Evolutionary conservation across 2,888 invertebrate species (phyloP).

Genomic region (Rambutsinella grinnellia): DNA sequence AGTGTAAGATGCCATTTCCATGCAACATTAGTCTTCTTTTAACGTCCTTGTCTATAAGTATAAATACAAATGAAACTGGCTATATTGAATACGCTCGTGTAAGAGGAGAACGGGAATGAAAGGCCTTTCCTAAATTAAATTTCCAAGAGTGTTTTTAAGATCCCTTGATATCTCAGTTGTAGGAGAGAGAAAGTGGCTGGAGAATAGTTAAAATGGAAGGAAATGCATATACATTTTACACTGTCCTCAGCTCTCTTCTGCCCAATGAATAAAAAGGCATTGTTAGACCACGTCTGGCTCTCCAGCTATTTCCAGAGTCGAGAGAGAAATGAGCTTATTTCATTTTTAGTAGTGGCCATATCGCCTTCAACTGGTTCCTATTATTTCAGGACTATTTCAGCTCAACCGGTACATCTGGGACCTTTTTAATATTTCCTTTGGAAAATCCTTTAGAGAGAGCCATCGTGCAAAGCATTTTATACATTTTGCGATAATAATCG

Average conservation of each 20-base stretch:
- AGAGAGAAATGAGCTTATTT: slow-evolving; percentile 43
- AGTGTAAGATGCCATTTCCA: slow-evolving; percentile 9
- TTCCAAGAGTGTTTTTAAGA: slow-evolving; percentile 42
- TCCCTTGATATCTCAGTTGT: slow-evolving; percentile 7
- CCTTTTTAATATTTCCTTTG: slow-evolving; percentile 31
- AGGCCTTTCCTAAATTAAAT: slow-evolving; percentile 39
- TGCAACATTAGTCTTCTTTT: neutral
- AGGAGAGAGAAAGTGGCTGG: neutral
- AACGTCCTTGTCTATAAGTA: neutral
- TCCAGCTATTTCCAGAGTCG: neutral
- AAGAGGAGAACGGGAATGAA: slow-evolving; percentile 8
- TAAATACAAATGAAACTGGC: slow-evolving; percentile 12
- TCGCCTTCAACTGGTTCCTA: neutral
- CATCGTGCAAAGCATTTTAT: slow-evolving; percentile 16
- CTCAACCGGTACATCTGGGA: neutral
- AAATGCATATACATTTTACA: too few species aligned
- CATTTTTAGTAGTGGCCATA: too few species aligned
- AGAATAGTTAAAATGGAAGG: slow-evolving; percentile 15
- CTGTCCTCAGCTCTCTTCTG: too few species aligned
- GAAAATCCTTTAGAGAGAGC: neutral
- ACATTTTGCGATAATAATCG: slow-evolving; percentile 38
- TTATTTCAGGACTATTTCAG: slow-evolving; percentile 4
- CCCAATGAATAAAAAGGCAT: neutral
- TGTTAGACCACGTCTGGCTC: neutral
- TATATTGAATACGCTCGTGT: slow-evolving; percentile 23